Conservation (phyloP, 2,888 invertebrate species). For the Chrysodeixis includens region DNA sequence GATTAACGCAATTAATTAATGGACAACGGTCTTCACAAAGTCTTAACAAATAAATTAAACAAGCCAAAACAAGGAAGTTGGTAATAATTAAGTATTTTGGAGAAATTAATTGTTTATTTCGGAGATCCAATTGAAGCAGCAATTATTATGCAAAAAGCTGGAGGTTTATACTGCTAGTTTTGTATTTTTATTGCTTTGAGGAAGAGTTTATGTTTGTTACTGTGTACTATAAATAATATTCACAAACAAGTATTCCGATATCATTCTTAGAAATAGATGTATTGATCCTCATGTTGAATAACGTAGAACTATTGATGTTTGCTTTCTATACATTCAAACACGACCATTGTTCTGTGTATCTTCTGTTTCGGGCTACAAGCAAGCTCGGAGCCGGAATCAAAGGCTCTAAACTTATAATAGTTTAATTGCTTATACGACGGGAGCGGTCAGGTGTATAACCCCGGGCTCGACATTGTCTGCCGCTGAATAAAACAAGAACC, state of each 20-base stretch:
- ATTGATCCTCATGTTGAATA: neutral
- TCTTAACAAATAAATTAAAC: neutral
- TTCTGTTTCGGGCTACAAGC: neutral
- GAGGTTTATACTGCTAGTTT: neutral
- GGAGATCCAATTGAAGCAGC: neutral
- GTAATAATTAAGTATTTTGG: neutral
- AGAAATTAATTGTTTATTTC: slow-evolving; percentile 1
- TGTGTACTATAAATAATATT: too few species aligned
- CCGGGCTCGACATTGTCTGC: slow-evolving; percentile 13
- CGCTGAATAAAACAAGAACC: slow-evolving; percentile 28
- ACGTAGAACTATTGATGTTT: slow-evolving; percentile 1
- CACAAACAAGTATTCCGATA: too few species aligned
- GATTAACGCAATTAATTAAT: neutral
- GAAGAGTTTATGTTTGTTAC: neutral
- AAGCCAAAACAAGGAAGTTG: slow-evolving; percentile 1
- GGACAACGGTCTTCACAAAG: neutral
- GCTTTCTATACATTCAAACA: neutral
- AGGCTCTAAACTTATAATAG: slow-evolving; percentile 1
- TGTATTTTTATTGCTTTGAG: neutral
- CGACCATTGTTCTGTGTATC: neutral
- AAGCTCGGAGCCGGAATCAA: neutral
- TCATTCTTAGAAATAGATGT: neutral
- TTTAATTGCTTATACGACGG: neutral
- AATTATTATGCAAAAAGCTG: too few species aligned
- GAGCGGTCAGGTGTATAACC: neutral